Evolutionary conservation across 2,888 invertebrate species (phyloP).

Genomic region (Brachyopa scutellaris): DNA sequence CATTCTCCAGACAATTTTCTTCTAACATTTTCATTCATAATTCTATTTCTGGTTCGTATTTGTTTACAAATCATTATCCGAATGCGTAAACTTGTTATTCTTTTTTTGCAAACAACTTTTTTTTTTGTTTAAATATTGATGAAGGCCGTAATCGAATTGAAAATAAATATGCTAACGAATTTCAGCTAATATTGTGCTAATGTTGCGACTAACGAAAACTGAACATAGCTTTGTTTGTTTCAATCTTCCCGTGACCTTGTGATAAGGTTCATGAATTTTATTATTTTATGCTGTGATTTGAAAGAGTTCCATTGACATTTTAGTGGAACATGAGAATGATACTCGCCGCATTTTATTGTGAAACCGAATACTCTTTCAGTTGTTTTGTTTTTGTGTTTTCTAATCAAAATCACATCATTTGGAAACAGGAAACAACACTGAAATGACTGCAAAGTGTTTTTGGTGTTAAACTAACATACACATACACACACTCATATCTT

Average conservation of each 20-base stretch:
- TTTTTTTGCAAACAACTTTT: slow-evolving; percentile 4
- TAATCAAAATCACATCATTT: slow-evolving; percentile 10
- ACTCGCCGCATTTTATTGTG: no score
- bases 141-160: slow-evolving; percentile 10
- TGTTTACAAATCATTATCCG: slow-evolving; percentile 29
- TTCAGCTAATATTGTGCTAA: neutral
- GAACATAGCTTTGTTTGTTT: neutral
- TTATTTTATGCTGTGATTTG: no score
- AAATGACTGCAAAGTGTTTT: slow-evolving; percentile 3
- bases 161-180: slow-evolving; percentile 3
- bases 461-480: slow-evolving; percentile 21
- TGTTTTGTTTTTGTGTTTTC: slow-evolving; percentile 7
- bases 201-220: neutral
- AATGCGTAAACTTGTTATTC: slow-evolving; percentile 29
- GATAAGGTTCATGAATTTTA: slow-evolving; percentile 6
- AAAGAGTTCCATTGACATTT: neutral
- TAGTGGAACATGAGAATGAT: slow-evolving; percentile 3
- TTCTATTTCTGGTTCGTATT: slow-evolving; percentile 11
- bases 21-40: slow-evolving; percentile 6
- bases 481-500: no score
- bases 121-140: neutral
- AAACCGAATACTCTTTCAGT: neutral
- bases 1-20: neutral
- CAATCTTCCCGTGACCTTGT: slow-evolving; percentile 17
- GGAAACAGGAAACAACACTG: slow-evolving; percentile 26